Evolutionary conservation across 2,797 vertebrate species (phyloP).

Genomic region (Pogoniulus pusillus): DNA sequence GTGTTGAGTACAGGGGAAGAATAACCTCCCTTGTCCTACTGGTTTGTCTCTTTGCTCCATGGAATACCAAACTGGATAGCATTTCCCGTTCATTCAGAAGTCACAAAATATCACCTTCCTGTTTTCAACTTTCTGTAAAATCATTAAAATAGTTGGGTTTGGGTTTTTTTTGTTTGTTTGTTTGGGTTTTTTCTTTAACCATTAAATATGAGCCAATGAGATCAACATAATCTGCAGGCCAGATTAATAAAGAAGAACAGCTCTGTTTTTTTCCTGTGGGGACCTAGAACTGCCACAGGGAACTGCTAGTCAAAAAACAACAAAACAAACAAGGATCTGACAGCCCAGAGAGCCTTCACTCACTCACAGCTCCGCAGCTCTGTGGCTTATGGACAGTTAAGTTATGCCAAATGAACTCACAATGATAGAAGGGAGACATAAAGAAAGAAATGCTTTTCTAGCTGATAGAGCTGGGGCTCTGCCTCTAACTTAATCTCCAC

Average conservation of each 20-base stretch:
- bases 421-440: neutral
- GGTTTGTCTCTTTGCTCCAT: neutral
- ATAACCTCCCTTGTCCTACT: too few species aligned
- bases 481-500: neutral
- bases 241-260: conserved; percentile 38
- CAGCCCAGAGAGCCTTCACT: neutral
- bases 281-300: neutral
- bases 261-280: conserved; percentile 7
- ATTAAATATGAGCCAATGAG: neutral
- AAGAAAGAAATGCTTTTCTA: neutral
- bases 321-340: neutral
- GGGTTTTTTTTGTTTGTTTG: too few species aligned
- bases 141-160: conserved; percentile 9
- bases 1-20: too few species aligned
- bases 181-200: too few species aligned
- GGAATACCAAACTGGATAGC: neutral
- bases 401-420: neutral
- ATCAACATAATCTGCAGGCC: neutral
- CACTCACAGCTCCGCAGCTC: neutral
- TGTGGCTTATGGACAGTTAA: neutral
- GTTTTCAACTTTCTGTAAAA: neutral
- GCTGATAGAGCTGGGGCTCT: neutral
- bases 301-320: neutral
- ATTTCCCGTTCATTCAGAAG: neutral
- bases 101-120: conserved; percentile 39